Conservation (phyloP, 1,140 invertebrate genomes). For the Colletes gigas region DNA sequence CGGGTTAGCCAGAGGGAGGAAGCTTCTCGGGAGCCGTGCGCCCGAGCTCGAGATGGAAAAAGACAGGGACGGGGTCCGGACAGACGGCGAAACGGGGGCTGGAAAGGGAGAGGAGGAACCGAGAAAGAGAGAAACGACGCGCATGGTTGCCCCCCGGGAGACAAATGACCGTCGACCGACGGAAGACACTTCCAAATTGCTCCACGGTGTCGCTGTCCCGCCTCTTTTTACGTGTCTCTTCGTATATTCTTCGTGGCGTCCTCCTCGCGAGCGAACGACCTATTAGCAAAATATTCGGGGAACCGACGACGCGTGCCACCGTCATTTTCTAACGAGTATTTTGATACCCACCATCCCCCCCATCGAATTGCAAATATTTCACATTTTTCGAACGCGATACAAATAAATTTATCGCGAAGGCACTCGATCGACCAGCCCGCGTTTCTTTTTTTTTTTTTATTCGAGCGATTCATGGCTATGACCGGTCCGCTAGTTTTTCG, state of each 20-base stretch:
- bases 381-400: not conserved
- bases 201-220: conserved; percentile 64
- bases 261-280: conserved; percentile 59
- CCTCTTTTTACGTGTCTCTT: conserved; percentile 60
- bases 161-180: conserved; percentile 70
- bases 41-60: conserved; percentile 14
- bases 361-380: too few species aligned
- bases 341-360: conserved; percentile 26
- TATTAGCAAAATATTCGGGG: conserved; percentile 63
- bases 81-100: conserved; percentile 13
- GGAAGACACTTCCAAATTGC: conserved; percentile 71
- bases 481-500: conserved; percentile 42
- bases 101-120: not conserved
- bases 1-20: conserved; percentile 53
- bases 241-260: conserved; percentile 56
- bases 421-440: conserved; percentile 10
- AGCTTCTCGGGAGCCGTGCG: conserved; percentile 18
- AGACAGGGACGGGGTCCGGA: conserved; percentile 1
- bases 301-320: conserved; percentile 54
- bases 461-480: conserved; percentile 17
- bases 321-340: conserved; percentile 33
- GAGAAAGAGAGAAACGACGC: conserved; percentile 56
- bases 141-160: conserved; percentile 65
- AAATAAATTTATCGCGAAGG: conserved; percentile 17
- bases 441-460: conserved; percentile 3